Base-by-base conservation (phyloP, 2,797 vertebrate genomes). In the Enteromius argenteus region DNA sequence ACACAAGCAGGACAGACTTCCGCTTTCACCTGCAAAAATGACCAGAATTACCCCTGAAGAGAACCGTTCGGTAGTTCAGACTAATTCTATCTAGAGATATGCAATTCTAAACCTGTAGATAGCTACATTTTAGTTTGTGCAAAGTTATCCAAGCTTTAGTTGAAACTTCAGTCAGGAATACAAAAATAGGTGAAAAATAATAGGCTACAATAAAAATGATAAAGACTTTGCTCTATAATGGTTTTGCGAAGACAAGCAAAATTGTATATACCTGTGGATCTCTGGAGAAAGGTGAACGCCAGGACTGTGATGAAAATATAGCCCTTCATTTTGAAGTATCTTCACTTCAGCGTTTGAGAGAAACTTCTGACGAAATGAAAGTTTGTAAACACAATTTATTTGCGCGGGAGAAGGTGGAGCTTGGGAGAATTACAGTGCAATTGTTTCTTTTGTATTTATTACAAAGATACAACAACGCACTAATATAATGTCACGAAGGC, bases 241-340 rank as follows among this genome's bases (percentile, higher is more conserved):
- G 37, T 62, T 30, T n/a, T 11, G 37, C 9, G 5, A 58, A 44
- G 37, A 83, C 30, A 67, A 66, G 37, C 17, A 68, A 84, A 78
- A 64, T 64, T 4, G n/a, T 87, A 84, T 86, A 85, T 89, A 90
- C 89, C 87, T 21, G 30, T 71, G 51, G 62, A 81, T 58, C 27
- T 49, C 21, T 56, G 67, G 17, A 86, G 72, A 49, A 79, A 53
- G 21, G 72, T 58, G 35, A 86, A 21, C 2, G 79, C 15, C 58
- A 86, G 44, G 5, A 77, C 23, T 44, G 37, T 51, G 75, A 89
- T 9, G 46, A 88, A 2, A 27, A 87, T 5, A 13, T 3, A 60
- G 49, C 4, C 2, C 60, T 5, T 87, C 89, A 88, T 90, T 51
- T 60, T 87, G 44, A 37, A 68, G 13, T 4, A 4, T 23, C 27